phyloP scores from a whole-genome alignment of 2,888 invertebrate species.

The Clusia tigrina region DNA sequence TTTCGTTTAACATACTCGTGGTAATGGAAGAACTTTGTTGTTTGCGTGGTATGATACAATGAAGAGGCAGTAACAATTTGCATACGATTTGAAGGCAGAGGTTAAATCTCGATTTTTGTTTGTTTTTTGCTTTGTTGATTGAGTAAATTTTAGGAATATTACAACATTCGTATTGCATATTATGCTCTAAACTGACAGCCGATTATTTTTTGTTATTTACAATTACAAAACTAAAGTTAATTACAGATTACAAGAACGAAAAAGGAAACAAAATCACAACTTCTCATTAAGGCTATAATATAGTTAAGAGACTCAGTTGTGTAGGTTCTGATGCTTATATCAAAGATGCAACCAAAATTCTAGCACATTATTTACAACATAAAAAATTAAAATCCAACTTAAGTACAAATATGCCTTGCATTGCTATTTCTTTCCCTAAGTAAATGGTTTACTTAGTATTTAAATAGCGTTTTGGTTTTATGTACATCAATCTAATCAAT shows the following conservation, averaged over 20 bases:
- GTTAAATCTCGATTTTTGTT: conserved; percentile 1
- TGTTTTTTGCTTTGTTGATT: neutral
- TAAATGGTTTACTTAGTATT: no score
- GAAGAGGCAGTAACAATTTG: neutral
- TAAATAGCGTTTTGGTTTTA: no score
- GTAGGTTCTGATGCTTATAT: no score
- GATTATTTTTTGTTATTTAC: neutral
- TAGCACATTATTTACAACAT: no score
- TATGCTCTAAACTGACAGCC: neutral
- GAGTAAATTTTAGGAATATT: neutral
- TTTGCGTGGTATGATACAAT: neutral
- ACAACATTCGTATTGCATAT: neutral
- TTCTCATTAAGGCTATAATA: neutral
- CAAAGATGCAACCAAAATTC: no score
- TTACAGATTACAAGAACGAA: no score
- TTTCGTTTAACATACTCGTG: neutral
- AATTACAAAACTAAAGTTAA: neutral
- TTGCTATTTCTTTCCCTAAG: no score
- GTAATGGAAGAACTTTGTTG: conserved; percentile 7
- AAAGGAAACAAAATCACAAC: neutral
- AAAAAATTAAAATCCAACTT: no score
- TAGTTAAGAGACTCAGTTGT: no score
- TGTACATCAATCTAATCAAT: no score
- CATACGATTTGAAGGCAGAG: neutral
- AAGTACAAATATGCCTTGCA: no score